These are phyloP conservation scores for Abramis brama DNA, from an alignment of 2,113 vertebrate genomes.

Conservation along the genomic window DNA sequence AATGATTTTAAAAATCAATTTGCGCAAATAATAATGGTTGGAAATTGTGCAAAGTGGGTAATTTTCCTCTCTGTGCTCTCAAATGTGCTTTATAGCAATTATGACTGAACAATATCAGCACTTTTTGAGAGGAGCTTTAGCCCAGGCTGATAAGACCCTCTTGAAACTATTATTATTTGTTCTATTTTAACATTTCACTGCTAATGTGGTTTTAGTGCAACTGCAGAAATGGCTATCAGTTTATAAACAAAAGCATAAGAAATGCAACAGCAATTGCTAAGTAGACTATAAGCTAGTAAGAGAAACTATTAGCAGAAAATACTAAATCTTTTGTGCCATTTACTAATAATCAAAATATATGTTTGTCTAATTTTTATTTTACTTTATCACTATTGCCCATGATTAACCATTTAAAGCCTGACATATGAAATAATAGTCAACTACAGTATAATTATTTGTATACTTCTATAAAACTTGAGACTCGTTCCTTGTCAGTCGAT, in stretches of 20 bases:
- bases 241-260: neutral
- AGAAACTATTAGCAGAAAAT: neutral
- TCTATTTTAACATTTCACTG: neutral
- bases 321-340: neutral
- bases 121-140: neutral
- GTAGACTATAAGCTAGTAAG: neutral
- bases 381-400: no score
- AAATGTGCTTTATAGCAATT: slow-evolving; percentile 42
- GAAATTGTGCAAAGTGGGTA: slow-evolving; percentile 42
- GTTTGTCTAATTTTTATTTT: no score
- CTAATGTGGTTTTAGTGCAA: neutral
- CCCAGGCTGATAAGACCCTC: neutral
- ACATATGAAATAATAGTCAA: no score
- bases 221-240: neutral
- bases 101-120: slow-evolving; percentile 22
- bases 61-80: slow-evolving; percentile 39
- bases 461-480: no score
- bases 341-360: no score
- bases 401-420: no score
- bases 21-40: slow-evolving; percentile 40
- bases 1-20: slow-evolving; percentile 41
- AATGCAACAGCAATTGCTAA: neutral
- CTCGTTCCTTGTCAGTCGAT: no score
- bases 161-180: neutral
- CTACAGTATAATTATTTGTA: no score